Evolutionary conservation across 1,140 invertebrate species (phyloP).

Genomic region (Euwallacea fornicatus): DNA sequence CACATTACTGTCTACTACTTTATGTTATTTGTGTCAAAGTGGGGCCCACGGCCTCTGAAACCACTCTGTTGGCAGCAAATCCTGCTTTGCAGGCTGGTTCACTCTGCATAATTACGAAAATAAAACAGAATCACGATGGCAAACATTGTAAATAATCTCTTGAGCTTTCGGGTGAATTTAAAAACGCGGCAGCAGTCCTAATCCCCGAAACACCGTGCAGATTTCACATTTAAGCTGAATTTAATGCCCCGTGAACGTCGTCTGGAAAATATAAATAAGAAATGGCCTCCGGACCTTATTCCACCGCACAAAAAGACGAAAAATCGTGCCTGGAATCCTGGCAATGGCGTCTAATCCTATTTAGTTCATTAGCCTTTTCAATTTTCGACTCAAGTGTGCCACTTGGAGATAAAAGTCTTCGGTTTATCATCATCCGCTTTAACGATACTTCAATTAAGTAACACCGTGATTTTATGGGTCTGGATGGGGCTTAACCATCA

Average conservation of each 20-base stretch:
- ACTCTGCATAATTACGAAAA: no score
- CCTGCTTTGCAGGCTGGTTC: neutral
- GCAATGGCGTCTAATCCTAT: conserved; percentile 15
- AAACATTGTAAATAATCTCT: no score
- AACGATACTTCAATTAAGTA: conserved; percentile 24
- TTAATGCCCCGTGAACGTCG: conserved; percentile 22
- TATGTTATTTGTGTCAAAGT: conserved; percentile 51
- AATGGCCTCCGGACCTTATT: conserved; percentile 3
- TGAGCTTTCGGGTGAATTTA: no score
- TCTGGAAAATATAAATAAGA: conserved; percentile 9
- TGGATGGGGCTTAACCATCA: neutral
- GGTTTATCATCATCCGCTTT: conserved; percentile 31
- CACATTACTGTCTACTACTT: conserved; percentile 52
- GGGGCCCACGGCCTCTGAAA: conserved; percentile 41
- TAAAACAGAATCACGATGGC: no score
- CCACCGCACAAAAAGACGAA: conserved; percentile 8
- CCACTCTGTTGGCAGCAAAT: conserved; percentile 17
- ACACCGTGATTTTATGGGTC: conserved; percentile 27
- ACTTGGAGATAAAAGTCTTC: conserved; percentile 25
- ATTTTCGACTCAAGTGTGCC: conserved; percentile 28
- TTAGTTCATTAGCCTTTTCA: conserved; percentile 27
- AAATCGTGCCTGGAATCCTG: conserved; percentile 24
- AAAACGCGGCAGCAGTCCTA: neutral
- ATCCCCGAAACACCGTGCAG: conserved; percentile 21
- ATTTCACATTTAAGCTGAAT: conserved; percentile 32